Base-by-base conservation (phyloP, 2,797 vertebrate species). In the Kryptolebias ocellatus region DNA sequence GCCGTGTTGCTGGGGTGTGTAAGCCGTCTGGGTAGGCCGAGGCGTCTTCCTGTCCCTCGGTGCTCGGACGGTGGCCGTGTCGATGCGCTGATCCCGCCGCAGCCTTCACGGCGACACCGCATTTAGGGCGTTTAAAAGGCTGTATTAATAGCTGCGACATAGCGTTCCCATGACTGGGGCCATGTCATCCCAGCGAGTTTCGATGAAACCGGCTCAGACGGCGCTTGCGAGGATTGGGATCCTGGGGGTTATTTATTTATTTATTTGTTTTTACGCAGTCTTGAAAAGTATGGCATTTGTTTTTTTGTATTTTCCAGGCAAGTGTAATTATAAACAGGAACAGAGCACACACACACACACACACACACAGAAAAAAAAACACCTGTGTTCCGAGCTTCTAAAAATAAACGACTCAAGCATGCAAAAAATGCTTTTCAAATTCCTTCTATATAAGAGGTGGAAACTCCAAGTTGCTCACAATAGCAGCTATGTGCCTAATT, bases 101-200 rank as follows among this genome's bases (percentile, higher is more conserved):
- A 50, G 52, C 47, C 46, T 74, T 15, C 58, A 60, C 27, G 56
- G 65, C 60, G 54, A 75, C 62, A 27, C 57, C 39, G 77, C 65
- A 60, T 81, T 66, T 49, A 72, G 74, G 79, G 86, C 80, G 86
- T 92, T 80, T 78, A 89, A 87, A 24, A 81, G 80, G 81, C 84
- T 86, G 75, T 88, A 88, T 90, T 87, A 87, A 89, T 87, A 88
- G 85, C 88, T 89, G 89, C 87, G 81, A 90, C 83, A 89, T 88
- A 81, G 80, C 84, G 83, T 79, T 86, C 84, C 80, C 69, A 55
- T 71, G 85, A 79, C 83, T 67, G 14, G 68, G 65, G 78, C 86
- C 70, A 56, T 85, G 78, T 80, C 81, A 63, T 70, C 77, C 72
- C 71, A 1, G 47, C 47, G 79, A 92, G 92, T 92, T 93, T 93